Conservation (phyloP, 2,797 vertebrate genomes). For the Ambastaia sidthimunki region DNA sequence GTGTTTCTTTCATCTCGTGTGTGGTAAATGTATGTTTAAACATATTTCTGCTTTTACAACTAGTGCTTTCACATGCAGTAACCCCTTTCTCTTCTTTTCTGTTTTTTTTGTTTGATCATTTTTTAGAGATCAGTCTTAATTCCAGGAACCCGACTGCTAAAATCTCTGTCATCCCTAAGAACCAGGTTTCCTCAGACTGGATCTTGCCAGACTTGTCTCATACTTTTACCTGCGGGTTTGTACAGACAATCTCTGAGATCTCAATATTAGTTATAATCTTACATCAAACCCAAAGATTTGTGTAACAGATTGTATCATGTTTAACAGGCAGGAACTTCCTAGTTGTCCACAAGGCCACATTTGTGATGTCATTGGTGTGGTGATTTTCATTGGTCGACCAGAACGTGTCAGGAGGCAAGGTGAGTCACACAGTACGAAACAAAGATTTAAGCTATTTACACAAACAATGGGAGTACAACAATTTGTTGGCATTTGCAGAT, state of each 20-base stretch:
- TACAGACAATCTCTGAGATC: slow-evolving; percentile 5
- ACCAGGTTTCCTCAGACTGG: slow-evolving; percentile 58
- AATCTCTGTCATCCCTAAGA: slow-evolving; percentile 68
- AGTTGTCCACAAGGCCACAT: slow-evolving; percentile 51
- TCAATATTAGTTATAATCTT: not conserved
- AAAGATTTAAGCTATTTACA: not conserved
- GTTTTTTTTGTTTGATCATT: slow-evolving; percentile 14
- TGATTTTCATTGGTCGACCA: slow-evolving; percentile 73
- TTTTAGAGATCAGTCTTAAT: slow-evolving; percentile 79
- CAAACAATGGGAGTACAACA: not conserved
- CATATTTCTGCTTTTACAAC: slow-evolving; percentile 12
- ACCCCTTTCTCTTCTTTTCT: slow-evolving; percentile 27
- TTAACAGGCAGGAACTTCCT: slow-evolving; percentile 67
- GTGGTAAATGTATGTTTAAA: not conserved
- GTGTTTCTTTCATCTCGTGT: not conserved
- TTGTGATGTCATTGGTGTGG: slow-evolving; percentile 78
- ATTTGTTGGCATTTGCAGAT: slow-evolving; percentile 48
- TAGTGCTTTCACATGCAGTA: not conserved
- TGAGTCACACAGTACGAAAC: slow-evolving; percentile 49
- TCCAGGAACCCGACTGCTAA: slow-evolving; percentile 75
- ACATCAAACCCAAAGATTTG: not conserved
- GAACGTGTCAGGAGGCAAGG: slow-evolving; percentile 75
- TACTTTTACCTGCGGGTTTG: slow-evolving; percentile 72
- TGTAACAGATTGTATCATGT: not conserved
- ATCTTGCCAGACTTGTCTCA: slow-evolving; percentile 61